Percentiles rank a stretch among this genome's conserved stretches.
Evolutionary conservation across 2,888 invertebrate species (phyloP).

Genomic region (Sarcophaga rosellei): DNA sequence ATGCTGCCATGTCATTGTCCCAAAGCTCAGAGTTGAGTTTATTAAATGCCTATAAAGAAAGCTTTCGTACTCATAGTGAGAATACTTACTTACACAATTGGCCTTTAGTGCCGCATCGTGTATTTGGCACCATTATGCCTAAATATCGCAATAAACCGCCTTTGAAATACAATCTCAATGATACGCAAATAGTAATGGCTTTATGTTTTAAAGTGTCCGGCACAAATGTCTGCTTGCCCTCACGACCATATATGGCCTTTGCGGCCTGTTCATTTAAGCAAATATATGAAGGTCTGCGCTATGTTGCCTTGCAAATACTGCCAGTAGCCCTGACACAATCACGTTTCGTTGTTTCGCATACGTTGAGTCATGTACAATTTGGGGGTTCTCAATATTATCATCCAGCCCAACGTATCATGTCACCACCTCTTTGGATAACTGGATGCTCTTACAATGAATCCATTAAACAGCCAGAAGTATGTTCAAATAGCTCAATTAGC

Average conservation of each 20-base stretch:
- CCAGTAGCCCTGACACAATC: slow-evolving; percentile 73
- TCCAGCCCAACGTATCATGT: slow-evolving; percentile 70
- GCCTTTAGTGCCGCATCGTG: slow-evolving; percentile 67
- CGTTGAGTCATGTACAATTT: slow-evolving; percentile 70
- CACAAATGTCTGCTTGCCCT: slow-evolving; percentile 68
- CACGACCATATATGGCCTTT: slow-evolving; percentile 67
- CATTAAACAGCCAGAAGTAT: slow-evolving; percentile 66
- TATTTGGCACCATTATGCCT: slow-evolving; percentile 74
- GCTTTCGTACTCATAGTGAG: slow-evolving; percentile 66
- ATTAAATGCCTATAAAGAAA: slow-evolving; percentile 71
- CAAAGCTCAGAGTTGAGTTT: slow-evolving; percentile 67
- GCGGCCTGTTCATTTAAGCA: slow-evolving; percentile 68
- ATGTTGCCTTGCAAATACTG: slow-evolving; percentile 70
- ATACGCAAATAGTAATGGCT: slow-evolving; percentile 74
- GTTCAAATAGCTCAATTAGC: neutral
- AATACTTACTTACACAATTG: slow-evolving; percentile 71
- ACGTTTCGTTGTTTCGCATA: slow-evolving; percentile 69
- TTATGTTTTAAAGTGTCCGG: slow-evolving; percentile 72
- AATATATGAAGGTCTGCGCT: slow-evolving; percentile 71
- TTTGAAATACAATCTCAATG: slow-evolving; percentile 73
- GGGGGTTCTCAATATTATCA: slow-evolving; percentile 70
- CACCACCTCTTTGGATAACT: slow-evolving; percentile 71
- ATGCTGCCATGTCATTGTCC: slow-evolving; percentile 67
- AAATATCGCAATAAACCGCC: slow-evolving; percentile 73
- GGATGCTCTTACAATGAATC: slow-evolving; percentile 70